Conservation (phyloP, 1,140 invertebrate species). For the Halesus radiatus region DNA sequence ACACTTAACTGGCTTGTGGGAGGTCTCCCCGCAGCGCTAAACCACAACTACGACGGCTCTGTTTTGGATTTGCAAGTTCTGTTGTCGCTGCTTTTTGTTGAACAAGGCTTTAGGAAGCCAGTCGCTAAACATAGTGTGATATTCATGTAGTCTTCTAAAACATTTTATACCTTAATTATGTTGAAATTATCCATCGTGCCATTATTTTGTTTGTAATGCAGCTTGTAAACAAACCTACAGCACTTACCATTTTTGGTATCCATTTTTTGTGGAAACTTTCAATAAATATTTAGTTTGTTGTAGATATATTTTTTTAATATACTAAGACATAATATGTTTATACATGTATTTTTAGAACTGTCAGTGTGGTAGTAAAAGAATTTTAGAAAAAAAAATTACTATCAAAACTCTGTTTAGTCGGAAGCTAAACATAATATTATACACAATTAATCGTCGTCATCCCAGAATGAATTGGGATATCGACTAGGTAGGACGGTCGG, state of each 20-base stretch:
- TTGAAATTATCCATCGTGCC: slow-evolving; percentile 51
- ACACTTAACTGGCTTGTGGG: slow-evolving; percentile 35
- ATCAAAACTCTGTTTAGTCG: slow-evolving; percentile 4
- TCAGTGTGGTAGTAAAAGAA: slow-evolving; percentile 32
- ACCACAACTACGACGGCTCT: slow-evolving; percentile 64
- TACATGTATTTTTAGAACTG: slow-evolving; percentile 38
- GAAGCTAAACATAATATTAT: neutral
- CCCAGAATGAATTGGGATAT: too few species aligned
- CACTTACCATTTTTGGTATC: slow-evolving; percentile 39
- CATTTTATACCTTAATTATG: slow-evolving; percentile 54
- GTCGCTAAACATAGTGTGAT: slow-evolving; percentile 58
- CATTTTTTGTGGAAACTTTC: slow-evolving; percentile 40
- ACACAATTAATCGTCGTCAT: neutral
- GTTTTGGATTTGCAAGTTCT: slow-evolving; percentile 63
- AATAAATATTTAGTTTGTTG: slow-evolving; percentile 37
- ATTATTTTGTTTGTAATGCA: slow-evolving; percentile 32
- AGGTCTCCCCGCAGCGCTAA: too few species aligned
- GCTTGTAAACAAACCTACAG: slow-evolving; percentile 39
- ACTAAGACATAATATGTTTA: slow-evolving; percentile 34
- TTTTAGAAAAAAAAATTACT: slow-evolving; percentile 1
- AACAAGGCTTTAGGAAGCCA: slow-evolving; percentile 50
- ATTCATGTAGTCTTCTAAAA: slow-evolving; percentile 57
- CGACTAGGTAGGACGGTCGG: too few species aligned
- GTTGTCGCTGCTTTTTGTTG: slow-evolving; percentile 51
- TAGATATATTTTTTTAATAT: slow-evolving; percentile 39